These are phyloP conservation scores for Microplitis deprimator DNA, from an alignment of 2,888 invertebrate species.

Conservation along the genomic window DNA sequence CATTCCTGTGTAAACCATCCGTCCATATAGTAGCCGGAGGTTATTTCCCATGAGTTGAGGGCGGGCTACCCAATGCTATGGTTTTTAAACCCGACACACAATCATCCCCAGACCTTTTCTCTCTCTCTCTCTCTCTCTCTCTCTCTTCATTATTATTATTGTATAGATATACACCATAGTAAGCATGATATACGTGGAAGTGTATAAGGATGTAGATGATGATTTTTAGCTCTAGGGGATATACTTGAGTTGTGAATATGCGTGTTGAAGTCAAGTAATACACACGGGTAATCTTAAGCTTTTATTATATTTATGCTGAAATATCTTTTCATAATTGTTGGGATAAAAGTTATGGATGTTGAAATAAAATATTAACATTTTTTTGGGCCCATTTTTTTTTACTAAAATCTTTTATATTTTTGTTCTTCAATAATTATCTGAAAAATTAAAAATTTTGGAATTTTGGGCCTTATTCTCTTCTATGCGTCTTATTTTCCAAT, in stretches of 20 bases:
- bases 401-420: too few relatives aligned
- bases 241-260: background rate
- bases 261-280: background rate
- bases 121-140: background rate
- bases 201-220: background rate
- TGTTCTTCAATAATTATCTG: too few relatives aligned
- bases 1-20: conserved; percentile 54
- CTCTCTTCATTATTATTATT: background rate
- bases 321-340: background rate
- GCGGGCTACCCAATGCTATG: conserved; percentile 48
- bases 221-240: background rate
- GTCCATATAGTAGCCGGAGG: conserved; percentile 55
- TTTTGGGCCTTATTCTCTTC: too few relatives aligned
- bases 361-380: too few relatives aligned
- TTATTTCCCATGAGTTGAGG: conserved; percentile 66
- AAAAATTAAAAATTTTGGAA: too few relatives aligned
- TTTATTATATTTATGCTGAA: background rate
- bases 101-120: background rate
- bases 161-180: background rate
- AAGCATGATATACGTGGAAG: background rate
- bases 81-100: background rate
- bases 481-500: too few relatives aligned
- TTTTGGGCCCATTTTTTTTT: too few relatives aligned
- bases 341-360: background rate
- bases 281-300: background rate